Percentiles rank a stretch among this genome's conserved stretches.
Conservation (phyloP, 2,113 vertebrate species). For the Tetrao urogallus region DNA sequence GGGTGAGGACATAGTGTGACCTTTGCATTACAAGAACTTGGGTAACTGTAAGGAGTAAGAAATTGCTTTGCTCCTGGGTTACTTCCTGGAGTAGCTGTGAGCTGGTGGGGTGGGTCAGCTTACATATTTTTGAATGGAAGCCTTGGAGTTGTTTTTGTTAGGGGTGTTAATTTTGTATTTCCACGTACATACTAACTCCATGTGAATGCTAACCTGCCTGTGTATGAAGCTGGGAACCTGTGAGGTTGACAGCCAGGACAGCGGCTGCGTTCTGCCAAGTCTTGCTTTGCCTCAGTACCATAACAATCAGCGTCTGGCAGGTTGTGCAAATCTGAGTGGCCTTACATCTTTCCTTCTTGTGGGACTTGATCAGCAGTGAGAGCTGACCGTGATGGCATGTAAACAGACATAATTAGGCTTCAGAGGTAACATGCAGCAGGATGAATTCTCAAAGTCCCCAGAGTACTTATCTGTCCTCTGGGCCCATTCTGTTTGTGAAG, state of each 20-base stretch:
- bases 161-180: not conserved
- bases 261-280: not conserved
- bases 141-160: not conserved
- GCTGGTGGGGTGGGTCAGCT: not conserved
- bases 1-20: not conserved
- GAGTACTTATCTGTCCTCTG: not conserved
- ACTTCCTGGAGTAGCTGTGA: not conserved
- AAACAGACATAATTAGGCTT: not conserved
- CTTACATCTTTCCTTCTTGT: not conserved
- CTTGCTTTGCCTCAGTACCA: not conserved
- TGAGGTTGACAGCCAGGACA: not conserved
- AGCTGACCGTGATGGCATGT: not conserved
- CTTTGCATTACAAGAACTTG: not conserved
- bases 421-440: not conserved
- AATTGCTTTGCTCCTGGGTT: not conserved
- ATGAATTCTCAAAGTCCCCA: not conserved
- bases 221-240: not conserved
- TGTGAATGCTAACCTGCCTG: not conserved
- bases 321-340: not conserved
- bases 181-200: too few relatives aligned
- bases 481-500: not conserved
- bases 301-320: not conserved
- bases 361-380: not conserved
- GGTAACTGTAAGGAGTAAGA: too few relatives aligned
- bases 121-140: not conserved